A percentile compares a stretch with the other conserved stretches of the same genome.
Conservation (phyloP, 2,113 vertebrate genomes). For the Cryptomyrus ogoouensis region DNA sequence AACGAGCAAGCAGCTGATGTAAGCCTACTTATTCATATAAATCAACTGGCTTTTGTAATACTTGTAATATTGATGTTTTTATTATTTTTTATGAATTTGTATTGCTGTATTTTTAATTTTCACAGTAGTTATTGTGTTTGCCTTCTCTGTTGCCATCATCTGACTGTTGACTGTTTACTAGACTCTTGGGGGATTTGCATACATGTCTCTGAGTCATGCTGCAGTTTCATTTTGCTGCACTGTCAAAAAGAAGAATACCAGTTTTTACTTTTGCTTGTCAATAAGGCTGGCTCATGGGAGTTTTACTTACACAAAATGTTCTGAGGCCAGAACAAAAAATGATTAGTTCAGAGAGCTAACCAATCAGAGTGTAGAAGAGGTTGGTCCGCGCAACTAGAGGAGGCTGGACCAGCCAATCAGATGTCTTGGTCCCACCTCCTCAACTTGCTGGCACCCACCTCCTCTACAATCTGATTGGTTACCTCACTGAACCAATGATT, state of each 20-base stretch:
- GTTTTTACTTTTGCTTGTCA: not conserved
- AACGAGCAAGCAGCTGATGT: not conserved
- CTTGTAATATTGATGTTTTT: not conserved
- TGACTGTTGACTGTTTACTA: not conserved
- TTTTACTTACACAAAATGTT: too few relatives aligned
- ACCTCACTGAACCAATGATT: too few relatives aligned
- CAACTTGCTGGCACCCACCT: too few relatives aligned
- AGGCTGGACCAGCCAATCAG: too few relatives aligned
- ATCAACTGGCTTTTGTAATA: not conserved
- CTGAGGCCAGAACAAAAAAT: too few relatives aligned
- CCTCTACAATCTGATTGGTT: too few relatives aligned
- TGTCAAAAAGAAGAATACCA: not conserved
- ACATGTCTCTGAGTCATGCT: not conserved
- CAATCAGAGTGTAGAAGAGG: too few relatives aligned
- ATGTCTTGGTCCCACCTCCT: too few relatives aligned
- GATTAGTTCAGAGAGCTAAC: too few relatives aligned
- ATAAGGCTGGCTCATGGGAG: too few relatives aligned
- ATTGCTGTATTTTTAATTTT: not conserved
- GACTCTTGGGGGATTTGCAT: not conserved
- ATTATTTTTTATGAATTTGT: not conserved
- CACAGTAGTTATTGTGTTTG: not conserved
- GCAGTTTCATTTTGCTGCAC: not conserved
- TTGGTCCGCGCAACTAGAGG: too few relatives aligned
- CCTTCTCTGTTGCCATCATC: not conserved
- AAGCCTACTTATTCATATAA: not conserved